Evolutionary conservation across 2,113 vertebrate genomes (phyloP).

Genomic region (Varanus salvator): DNA sequence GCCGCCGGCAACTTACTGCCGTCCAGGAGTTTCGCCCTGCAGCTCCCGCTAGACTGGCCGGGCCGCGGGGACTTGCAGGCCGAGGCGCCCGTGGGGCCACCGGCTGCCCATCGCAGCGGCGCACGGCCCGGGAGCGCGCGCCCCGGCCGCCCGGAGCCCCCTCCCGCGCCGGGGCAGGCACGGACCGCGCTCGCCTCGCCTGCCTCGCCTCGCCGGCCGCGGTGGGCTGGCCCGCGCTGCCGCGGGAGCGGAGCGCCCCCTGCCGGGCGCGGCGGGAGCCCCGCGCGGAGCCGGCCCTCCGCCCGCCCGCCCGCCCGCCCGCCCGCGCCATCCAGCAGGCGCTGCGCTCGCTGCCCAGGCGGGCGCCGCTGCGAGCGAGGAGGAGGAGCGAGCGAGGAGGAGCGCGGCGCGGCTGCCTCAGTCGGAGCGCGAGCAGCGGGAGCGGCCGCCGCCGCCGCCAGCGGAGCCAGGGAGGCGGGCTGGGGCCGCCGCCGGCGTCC

Average conservation of each 20-base stretch:
- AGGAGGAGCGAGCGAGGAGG: not conserved
- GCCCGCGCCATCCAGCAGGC: not conserved
- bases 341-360: too few relatives aligned
- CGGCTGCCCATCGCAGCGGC: too few relatives aligned
- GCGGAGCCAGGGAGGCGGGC: not conserved
- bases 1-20: too few relatives aligned
- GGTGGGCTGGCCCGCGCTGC: not conserved
- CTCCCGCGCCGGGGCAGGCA: not conserved
- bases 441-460: not conserved
- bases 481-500: not conserved
- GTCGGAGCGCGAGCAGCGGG: not conserved
- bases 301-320: too few relatives aligned
- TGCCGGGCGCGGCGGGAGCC: not conserved
- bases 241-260: conserved; percentile 10
- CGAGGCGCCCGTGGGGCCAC: too few relatives aligned
- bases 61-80: too few relatives aligned
- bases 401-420: not conserved
- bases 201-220: too few relatives aligned
- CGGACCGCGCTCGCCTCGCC: not conserved
- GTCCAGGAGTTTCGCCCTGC: too few relatives aligned
- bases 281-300: not conserved
- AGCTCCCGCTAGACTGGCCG: too few relatives aligned
- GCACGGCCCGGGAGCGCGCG: too few relatives aligned
- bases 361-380: too few relatives aligned
- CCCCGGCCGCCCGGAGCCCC: not conserved